Conservation (phyloP, 2,888 invertebrate genomes). For the Harpagoxenus sublaevis region DNA sequence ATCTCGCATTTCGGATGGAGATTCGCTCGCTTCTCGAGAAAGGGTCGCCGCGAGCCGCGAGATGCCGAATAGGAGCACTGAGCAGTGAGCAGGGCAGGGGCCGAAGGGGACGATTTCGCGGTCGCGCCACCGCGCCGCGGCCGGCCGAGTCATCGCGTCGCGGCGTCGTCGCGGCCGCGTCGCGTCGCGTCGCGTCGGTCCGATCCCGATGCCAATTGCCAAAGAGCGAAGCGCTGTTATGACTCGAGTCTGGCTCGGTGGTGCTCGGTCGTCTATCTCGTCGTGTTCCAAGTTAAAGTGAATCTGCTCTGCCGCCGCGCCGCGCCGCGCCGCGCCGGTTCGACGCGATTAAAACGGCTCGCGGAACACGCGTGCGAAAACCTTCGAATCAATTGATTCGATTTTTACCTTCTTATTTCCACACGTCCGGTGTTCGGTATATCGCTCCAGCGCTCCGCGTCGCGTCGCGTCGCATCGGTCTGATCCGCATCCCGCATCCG, state of each 20-base stretch:
- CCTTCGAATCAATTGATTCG: not conserved
- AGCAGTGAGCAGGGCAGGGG: not conserved
- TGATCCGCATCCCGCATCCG: not conserved
- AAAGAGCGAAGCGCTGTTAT: constrained; percentile 70
- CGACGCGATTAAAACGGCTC: not conserved
- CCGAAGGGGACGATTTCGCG: constrained; percentile 58
- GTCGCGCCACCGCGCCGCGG: constrained; percentile 24
- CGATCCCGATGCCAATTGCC: constrained; percentile 32
- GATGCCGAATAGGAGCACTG: too few relatives aligned
- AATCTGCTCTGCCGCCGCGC: not conserved
- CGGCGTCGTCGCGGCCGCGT: not conserved
- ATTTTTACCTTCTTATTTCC: not conserved
- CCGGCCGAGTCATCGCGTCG: too few relatives aligned
- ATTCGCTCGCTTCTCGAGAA: not conserved
- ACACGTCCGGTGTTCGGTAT: not conserved
- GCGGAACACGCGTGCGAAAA: not conserved
- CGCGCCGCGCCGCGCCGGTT: not conserved
- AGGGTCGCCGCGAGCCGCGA: not conserved
- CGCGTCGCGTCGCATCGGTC: not conserved
- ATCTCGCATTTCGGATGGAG: not conserved
- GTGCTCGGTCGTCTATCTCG: constrained; percentile 26
- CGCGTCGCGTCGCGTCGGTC: not conserved
- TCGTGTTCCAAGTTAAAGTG: constrained; percentile 6
- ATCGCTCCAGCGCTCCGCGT: too few relatives aligned
- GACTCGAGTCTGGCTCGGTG: constrained; percentile 59